These are phyloP conservation scores for Progne subis DNA, from an alignment of 2,113 vertebrate genomes.

Conservation along the genomic window DNA sequence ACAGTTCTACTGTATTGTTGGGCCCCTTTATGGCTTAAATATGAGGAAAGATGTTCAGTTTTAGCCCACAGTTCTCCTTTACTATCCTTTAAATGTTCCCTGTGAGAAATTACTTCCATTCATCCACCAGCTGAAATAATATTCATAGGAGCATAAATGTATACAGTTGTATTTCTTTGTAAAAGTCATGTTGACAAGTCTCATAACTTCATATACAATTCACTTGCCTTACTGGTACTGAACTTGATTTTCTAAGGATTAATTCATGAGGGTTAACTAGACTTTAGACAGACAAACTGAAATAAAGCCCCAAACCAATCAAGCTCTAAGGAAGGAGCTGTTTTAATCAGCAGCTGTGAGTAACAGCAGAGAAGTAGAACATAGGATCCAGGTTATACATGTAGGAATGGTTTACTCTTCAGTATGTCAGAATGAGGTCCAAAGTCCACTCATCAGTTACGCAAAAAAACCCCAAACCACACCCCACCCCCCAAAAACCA, in stretches of 20 bases:
- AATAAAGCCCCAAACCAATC: neutral
- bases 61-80: conserved; percentile 27
- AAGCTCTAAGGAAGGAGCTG: neutral
- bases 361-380: conserved; percentile 14
- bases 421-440: neutral
- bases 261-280: conserved; percentile 37
- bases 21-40: conserved; percentile 8
- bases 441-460: neutral
- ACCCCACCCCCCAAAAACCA: too few species aligned
- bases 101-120: conserved; percentile 34
- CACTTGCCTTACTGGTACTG: conserved; percentile 12
- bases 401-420: neutral
- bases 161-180: neutral
- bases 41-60: neutral
- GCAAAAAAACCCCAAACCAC: neutral
- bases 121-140: neutral
- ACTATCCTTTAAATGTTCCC: conserved; percentile 25
- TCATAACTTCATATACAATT: conserved; percentile 14
- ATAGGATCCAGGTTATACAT: neutral
- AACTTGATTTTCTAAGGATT: conserved; percentile 53
- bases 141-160: conserved; percentile 19
- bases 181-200: conserved; percentile 3
- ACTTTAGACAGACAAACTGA: conserved; percentile 15
- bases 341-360: neutral
- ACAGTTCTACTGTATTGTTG: neutral